phyloP scores from a whole-genome alignment of 2,113 vertebrate genomes.

The Siniperca chuatsi region DNA sequence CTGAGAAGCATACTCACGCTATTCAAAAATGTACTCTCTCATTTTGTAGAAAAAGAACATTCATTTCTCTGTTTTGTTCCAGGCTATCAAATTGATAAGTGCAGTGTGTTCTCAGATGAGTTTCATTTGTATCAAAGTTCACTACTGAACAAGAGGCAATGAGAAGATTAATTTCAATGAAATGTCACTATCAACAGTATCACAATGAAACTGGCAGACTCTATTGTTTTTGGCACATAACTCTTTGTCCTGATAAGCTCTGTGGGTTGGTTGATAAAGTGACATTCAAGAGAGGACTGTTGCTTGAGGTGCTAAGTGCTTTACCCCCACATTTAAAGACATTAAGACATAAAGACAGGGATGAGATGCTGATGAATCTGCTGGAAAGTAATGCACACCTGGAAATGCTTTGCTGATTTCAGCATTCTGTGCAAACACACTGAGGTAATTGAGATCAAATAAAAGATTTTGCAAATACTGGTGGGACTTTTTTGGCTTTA shows the following conservation, averaged over 20 bases:
- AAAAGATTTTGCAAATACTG: slow-evolving; percentile 9
- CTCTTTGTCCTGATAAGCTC: slow-evolving; percentile 13
- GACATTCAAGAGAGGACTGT: slow-evolving; percentile 5
- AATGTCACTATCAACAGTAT: slow-evolving; percentile 15
- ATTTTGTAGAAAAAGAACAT: slow-evolving; percentile 18
- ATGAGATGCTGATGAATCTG: slow-evolving; percentile 21
- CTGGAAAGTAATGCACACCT: slow-evolving; percentile 1
- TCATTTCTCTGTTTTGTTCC: slow-evolving; percentile 14
- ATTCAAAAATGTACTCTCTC: slow-evolving; percentile 6
- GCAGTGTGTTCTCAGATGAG: slow-evolving; percentile 10
- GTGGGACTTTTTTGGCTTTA: neutral
- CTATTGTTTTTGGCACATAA: slow-evolving; percentile 12
- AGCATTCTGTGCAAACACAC: neutral
- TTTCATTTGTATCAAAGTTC: slow-evolving; percentile 34
- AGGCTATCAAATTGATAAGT: slow-evolving; percentile 19
- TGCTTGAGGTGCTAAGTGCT: neutral
- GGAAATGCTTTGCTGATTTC: neutral
- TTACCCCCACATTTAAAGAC: neutral
- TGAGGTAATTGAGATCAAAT: slow-evolving; percentile 8
- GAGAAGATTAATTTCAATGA: slow-evolving; percentile 23
- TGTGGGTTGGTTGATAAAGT: slow-evolving; percentile 5
- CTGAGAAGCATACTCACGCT: neutral
- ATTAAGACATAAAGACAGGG: neutral
- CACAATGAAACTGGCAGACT: slow-evolving; percentile 4
- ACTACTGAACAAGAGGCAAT: slow-evolving; percentile 4